These are phyloP conservation scores for Aegotheles bennettii DNA, from an alignment of 2,113 vertebrate species.

Conservation along the genomic window DNA sequence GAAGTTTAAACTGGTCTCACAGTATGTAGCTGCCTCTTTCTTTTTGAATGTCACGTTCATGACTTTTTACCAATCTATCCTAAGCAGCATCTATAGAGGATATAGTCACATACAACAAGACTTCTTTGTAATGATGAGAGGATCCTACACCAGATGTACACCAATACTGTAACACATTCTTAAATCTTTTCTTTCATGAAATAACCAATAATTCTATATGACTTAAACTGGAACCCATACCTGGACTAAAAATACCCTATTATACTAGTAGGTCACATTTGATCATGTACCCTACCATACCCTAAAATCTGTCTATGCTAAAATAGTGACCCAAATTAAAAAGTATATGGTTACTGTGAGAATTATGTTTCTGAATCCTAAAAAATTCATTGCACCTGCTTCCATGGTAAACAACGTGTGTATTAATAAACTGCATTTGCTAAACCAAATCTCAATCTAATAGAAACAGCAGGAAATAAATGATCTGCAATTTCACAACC, in stretches of 20 bases:
- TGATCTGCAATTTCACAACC: neutral
- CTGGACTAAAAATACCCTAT: neutral
- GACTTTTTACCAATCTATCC: neutral
- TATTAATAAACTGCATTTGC: neutral
- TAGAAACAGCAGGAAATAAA: neutral
- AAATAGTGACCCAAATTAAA: neutral
- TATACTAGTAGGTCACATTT: neutral
- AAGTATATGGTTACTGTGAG: neutral
- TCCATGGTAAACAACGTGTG: neutral
- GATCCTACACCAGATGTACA: neutral
- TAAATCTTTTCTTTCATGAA: neutral
- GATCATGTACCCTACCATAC: neutral
- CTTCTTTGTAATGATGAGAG: neutral
- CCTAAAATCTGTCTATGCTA: neutral
- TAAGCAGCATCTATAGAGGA: neutral
- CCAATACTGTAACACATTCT: neutral
- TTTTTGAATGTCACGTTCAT: neutral
- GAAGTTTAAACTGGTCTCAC: neutral
- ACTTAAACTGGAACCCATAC: neutral
- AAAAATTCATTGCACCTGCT: neutral
- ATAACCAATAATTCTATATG: neutral
- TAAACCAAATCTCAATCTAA: slow-evolving; percentile 13
- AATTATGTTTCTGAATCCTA: neutral
- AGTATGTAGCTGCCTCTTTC: neutral
- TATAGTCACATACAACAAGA: neutral